Conservation (phyloP, 2,797 vertebrate species). For the Choloepus didactylus region DNA sequence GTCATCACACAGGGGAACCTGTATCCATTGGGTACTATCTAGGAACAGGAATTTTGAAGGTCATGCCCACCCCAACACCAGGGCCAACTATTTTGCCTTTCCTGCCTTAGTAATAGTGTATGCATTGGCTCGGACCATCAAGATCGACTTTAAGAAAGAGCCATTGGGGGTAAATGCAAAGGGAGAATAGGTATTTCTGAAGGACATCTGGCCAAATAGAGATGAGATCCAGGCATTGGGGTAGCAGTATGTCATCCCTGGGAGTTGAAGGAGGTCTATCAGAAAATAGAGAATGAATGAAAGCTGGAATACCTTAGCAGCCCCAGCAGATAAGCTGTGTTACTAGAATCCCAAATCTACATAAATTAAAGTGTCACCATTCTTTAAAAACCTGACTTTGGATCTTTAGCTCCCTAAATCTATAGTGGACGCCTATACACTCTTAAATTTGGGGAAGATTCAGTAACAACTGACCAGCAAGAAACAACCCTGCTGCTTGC, state of each 20-base stretch:
- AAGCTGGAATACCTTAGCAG: slow-evolving; percentile 95
- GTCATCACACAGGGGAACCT: slow-evolving; percentile 96
- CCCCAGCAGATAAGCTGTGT: slow-evolving; percentile 94
- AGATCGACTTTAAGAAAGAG: slow-evolving; percentile 95
- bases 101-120: slow-evolving; percentile 97
- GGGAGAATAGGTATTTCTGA: slow-evolving; percentile 94
- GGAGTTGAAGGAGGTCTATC: slow-evolving; percentile 98
- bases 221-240: slow-evolving; percentile 97
- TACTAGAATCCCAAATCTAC: slow-evolving; percentile 96
- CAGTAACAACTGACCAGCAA: slow-evolving; percentile 98
- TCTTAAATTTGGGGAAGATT: slow-evolving; percentile 97
- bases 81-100: slow-evolving; percentile 97
- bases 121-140: slow-evolving; percentile 95
- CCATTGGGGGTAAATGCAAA: slow-evolving; percentile 92
- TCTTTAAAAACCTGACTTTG: slow-evolving; percentile 95
- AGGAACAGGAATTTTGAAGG: slow-evolving; percentile 99
- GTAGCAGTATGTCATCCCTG: slow-evolving; percentile 94
- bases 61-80: slow-evolving; percentile 96
- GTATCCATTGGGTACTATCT: slow-evolving; percentile 95
- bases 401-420: slow-evolving; percentile 90
- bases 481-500: slow-evolving; percentile 95
- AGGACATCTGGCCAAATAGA: slow-evolving; percentile 97
- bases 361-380: slow-evolving; percentile 98
- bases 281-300: slow-evolving; percentile 98
- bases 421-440: slow-evolving; percentile 93